Base-by-base conservation (phyloP, 2,113 vertebrate species). In the Furnarius figulus region DNA sequence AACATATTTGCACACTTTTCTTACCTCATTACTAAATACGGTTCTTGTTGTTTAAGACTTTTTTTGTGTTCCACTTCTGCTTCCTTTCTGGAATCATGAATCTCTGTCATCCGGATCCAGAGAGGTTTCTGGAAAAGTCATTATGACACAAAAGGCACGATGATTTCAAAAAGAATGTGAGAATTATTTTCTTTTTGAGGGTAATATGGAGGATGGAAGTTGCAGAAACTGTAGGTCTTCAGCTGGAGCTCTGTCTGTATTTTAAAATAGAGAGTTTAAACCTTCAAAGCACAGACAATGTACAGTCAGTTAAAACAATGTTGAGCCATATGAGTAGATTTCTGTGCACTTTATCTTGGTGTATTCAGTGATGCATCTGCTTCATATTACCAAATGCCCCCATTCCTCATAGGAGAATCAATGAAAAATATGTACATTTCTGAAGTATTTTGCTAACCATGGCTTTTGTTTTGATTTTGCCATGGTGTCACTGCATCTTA, bases 71-170 rank as follows among this genome's bases (percentile, higher is more conserved):
- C 42, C 33, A 52, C 78, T 96, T 84, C 67, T 87, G 65, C 44
- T 88, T 96, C 56, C 39, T 83, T 77, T 96, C 50, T 95, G 62
- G 67, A 93, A 74, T 77, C 5, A 0, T 39, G 42, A 24, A 76
- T 87, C 50, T 91, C 40, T 93, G 90, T 73, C 83, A 80, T 92
- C 49, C 74, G 71, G 58, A 92, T 91, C 56, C 52, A 92, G 2
- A 77, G 65, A 75, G 15, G 22, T 89, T 72, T 96, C 93, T 96
- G 95, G 74, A 74, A 72, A 92, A 93, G 84, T 71, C 74, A 80
- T 97, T 95, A 81, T 68, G 46, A 61, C 47, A 93, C 82, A 74
- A 91, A 90, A 66, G 65, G 52, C 46, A 62, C 33, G n/a, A 65
- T 76, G 52, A 66, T 91, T 96, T 95, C 76, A 73, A 46, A 83